Conservation (phyloP, 1,140 invertebrate species). For the Asobara japonica region DNA sequence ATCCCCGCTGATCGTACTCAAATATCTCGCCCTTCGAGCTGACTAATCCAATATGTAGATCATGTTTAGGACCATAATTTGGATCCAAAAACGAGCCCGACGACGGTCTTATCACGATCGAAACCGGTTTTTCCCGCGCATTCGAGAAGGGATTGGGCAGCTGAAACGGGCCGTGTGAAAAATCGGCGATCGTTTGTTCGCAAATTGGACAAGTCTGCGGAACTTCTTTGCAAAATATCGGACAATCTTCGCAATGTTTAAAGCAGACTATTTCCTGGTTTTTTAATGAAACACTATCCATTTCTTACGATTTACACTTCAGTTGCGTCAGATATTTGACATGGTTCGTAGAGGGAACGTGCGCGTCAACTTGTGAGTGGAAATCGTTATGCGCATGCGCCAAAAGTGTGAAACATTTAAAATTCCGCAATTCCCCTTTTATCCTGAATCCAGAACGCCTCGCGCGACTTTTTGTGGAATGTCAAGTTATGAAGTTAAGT, state of each 20-base stretch:
- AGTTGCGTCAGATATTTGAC: too few species aligned
- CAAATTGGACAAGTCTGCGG: slow-evolving; percentile 57
- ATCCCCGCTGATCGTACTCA: slow-evolving; percentile 58
- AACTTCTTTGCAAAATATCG: slow-evolving; percentile 56
- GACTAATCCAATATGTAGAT: slow-evolving; percentile 59
- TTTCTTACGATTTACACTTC: too few species aligned
- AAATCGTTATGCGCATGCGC: too few species aligned
- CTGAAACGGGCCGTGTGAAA: slow-evolving; percentile 50
- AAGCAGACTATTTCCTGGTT: slow-evolving; percentile 60
- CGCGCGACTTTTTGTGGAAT: too few species aligned
- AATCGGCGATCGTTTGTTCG: slow-evolving; percentile 37
- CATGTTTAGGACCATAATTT: slow-evolving; percentile 47
- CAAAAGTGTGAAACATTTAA: too few species aligned
- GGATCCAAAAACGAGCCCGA: slow-evolving; percentile 51
- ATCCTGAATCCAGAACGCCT: too few species aligned
- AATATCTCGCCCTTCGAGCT: slow-evolving; percentile 50
- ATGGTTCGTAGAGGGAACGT: too few species aligned
- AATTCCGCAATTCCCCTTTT: too few species aligned
- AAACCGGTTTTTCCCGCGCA: slow-evolving; percentile 45
- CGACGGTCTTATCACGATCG: slow-evolving; percentile 55
- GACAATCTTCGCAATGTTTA: slow-evolving; percentile 52
- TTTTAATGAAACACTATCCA: too few species aligned
- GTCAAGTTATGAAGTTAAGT: too few species aligned
- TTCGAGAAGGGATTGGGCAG: slow-evolving; percentile 57
- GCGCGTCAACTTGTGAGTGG: too few species aligned